A percentile compares a stretch with the other conserved stretches of the same genome.
Evolutionary conservation across 2,113 vertebrate species (phyloP).

Genomic region (Ramphastos sulfuratus): DNA sequence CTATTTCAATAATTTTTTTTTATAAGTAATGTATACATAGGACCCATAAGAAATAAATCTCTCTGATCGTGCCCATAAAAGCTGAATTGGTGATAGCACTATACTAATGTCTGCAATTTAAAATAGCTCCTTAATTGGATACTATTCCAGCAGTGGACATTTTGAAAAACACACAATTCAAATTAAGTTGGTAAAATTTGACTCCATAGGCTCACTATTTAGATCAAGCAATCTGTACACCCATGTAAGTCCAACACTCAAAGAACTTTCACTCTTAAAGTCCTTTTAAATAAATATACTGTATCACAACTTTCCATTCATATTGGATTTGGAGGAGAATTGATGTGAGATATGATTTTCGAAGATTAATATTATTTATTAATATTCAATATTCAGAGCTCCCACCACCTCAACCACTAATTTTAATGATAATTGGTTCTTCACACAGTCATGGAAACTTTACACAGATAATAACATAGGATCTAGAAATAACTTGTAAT

Average conservation of each 20-base stretch:
- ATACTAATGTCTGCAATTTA: conserved; percentile 14
- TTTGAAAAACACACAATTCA: conserved; percentile 45
- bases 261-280: background rate
- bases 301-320: background rate
- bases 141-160: background rate
- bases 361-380: too few species aligned
- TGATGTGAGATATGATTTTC: too few species aligned
- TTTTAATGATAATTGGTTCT: too few species aligned
- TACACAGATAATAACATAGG: too few species aligned
- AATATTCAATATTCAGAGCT: too few species aligned
- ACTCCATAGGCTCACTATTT: background rate
- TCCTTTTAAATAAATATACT: background rate
- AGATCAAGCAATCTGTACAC: background rate
- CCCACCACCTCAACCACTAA: too few species aligned
- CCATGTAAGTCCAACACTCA: background rate
- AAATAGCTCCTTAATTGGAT: conserved; percentile 44
- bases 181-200: conserved; percentile 34
- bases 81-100: conserved; percentile 47
- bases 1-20: conserved; percentile 48
- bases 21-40: conserved; percentile 53
- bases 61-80: conserved; percentile 46
- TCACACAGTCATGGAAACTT: too few species aligned
- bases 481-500: too few species aligned
- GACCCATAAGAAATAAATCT: conserved; percentile 66
- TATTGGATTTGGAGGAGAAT: too few species aligned